phyloP scores from a whole-genome alignment of 2,113 vertebrate genomes.

The Hylia prasina region DNA sequence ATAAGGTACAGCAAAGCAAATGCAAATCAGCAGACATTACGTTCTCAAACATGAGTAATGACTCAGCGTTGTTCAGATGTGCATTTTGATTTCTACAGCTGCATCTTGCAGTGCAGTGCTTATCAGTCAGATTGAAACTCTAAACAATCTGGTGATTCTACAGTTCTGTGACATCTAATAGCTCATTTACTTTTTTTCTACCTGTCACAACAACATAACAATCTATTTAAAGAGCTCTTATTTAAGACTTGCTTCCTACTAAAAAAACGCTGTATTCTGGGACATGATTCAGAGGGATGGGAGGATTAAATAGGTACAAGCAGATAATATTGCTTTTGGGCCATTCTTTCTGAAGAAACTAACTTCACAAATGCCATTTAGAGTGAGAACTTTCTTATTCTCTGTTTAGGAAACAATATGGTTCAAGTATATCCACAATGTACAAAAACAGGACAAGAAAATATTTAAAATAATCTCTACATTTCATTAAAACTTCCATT shows the following conservation, averaged over 20 bases:
- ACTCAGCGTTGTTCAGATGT: slow-evolving; percentile 15
- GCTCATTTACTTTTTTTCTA: not conserved
- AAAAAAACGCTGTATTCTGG: not conserved
- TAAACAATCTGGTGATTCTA: slow-evolving; percentile 9
- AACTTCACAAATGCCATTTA: not conserved
- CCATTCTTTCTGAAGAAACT: not conserved
- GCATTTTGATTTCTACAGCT: slow-evolving; percentile 26
- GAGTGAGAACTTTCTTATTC: not conserved
- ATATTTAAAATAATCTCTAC: not conserved
- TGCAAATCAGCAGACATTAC: not conserved
- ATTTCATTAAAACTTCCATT: not conserved
- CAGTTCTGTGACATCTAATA: not conserved
- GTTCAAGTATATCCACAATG: not conserved
- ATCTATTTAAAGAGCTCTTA: not conserved
- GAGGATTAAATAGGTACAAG: not conserved
- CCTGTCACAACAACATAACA: not conserved
- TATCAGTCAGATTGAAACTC: not conserved
- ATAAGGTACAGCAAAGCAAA: not conserved
- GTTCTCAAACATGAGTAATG: slow-evolving; percentile 20
- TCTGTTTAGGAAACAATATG: not conserved
- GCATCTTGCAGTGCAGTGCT: not conserved
- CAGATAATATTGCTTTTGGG: not conserved
- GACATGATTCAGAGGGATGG: not conserved
- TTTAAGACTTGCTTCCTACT: not conserved
- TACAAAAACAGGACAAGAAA: not conserved